Base-by-base conservation (phyloP, 2,888 invertebrate species). In the Leistus spinibarbis region DNA sequence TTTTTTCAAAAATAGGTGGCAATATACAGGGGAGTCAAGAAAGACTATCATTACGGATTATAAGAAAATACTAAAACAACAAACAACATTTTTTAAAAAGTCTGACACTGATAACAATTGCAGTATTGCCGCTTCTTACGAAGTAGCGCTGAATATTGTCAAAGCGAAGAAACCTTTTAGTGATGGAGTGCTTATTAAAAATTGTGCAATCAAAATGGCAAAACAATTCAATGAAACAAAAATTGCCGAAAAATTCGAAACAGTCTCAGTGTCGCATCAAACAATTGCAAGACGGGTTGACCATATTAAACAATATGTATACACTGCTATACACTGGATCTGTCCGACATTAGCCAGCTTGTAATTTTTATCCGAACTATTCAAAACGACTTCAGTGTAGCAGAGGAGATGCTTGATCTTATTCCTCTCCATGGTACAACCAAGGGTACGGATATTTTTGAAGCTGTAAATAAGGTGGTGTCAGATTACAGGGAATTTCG, bases 381-480 rank as follows among this genome's bases (percentile, higher is more conserved):
- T 56, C 56, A 69, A 76, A 69, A 75, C 27, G 54, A 76, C 76
- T 62, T 76, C 57, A 69, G 69, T 75, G 17, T 76, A 77, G 76
- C 76, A 78, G 77, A 77, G 76, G 74, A 78, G 69, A 76, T 78
- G 67, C 60, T 78, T 76, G 70, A 76, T 77, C 65, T 77, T 73
- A 76, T 76, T 77, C 73, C 77, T 76, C 67, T 77, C 67, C 75
- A 77, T 77, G 77, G 73, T 74, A 78, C 77, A 77, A 78, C 77
- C 62, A 78, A 76, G 76, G 73, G 77, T 76, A 75, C 72, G 27
- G 57, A 72, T 70, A 78, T 76, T 78, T 56, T 56, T 56, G 56
- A 56, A 56, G 56, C 56, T 56, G 68, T 69, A 69, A 63, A 60
- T 69, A 69, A 70, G 22, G 63, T 69, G 54, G 57, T 70, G 27